Percentiles rank a stretch among this genome's conserved stretches.
Conservation (phyloP, 2,888 invertebrate genomes). For the Lycaena phlaeas region DNA sequence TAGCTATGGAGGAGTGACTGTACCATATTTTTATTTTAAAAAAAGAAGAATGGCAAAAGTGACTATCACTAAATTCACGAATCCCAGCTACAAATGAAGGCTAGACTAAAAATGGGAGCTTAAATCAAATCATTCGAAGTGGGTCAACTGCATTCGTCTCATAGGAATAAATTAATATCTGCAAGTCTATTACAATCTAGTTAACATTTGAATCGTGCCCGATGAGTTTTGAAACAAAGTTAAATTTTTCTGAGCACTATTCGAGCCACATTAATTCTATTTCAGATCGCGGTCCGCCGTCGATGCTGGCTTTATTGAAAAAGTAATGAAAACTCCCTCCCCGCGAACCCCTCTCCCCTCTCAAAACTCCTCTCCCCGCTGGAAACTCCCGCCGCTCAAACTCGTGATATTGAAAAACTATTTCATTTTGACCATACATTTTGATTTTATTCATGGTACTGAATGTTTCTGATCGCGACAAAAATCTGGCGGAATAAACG, state of each 20-base stretch:
- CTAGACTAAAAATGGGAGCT: too few species aligned
- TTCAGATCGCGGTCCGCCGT: constrained; percentile 11
- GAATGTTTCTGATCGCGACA: too few species aligned
- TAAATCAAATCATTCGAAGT: too few species aligned
- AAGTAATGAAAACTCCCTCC: constrained; percentile 23
- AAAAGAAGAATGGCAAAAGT: too few species aligned
- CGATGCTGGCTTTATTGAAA: constrained; percentile 20
- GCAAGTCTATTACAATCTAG: constrained; percentile 21
- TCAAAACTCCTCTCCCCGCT: constrained; percentile 5
- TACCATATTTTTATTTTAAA: too few species aligned
- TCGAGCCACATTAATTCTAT: constrained; percentile 14
- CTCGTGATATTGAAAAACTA: constrained; percentile 25
- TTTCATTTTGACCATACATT: constrained; percentile 19
- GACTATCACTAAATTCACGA: too few species aligned
- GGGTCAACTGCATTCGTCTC: background rate
- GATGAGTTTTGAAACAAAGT: constrained; percentile 13
- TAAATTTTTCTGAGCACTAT: constrained; percentile 13
- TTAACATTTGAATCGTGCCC: constrained; percentile 11
- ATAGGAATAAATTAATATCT: background rate
- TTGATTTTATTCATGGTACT: too few species aligned
- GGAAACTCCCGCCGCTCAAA: constrained; percentile 20
- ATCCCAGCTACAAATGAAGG: too few species aligned
- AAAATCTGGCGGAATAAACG: too few species aligned
- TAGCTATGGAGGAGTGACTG: too few species aligned
- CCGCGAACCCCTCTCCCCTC: too few species aligned